phyloP scores from a whole-genome alignment of 2,797 vertebrate genomes.

The Spheniscus humboldti region DNA sequence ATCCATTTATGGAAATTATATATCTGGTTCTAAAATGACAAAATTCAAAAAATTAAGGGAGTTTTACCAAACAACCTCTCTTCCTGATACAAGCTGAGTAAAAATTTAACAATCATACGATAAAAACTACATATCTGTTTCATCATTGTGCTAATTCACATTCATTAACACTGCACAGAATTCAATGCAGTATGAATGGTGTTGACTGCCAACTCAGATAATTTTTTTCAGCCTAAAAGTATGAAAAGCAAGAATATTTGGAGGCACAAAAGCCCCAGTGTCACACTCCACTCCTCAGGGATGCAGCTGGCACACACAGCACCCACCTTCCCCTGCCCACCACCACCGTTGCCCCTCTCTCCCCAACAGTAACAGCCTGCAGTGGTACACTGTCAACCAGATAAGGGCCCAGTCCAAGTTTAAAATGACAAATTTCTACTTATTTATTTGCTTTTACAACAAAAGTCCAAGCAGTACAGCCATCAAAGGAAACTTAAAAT shows the following conservation, averaged over 20 bases:
- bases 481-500: neutral
- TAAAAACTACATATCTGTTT: neutral
- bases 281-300: neutral
- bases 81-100: neutral
- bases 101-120: neutral
- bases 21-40: neutral
- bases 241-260: neutral
- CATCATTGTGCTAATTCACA: neutral
- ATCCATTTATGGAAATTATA: neutral
- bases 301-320: fast-evolving
- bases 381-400: too few relatives aligned
- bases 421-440: neutral
- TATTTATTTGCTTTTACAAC: neutral
- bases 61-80: neutral
- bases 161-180: neutral
- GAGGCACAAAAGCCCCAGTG: neutral
- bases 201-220: neutral
- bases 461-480: neutral
- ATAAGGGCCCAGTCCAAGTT: neutral
- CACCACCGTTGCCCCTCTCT: neutral
- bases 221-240: neutral
- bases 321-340: neutral
- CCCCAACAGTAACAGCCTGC: neutral
- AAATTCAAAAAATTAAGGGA: neutral
- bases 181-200: neutral